Evolutionary conservation across 1,140 invertebrate genomes (phyloP).

Genomic region (Daktulosphaira vitifoliae): DNA sequence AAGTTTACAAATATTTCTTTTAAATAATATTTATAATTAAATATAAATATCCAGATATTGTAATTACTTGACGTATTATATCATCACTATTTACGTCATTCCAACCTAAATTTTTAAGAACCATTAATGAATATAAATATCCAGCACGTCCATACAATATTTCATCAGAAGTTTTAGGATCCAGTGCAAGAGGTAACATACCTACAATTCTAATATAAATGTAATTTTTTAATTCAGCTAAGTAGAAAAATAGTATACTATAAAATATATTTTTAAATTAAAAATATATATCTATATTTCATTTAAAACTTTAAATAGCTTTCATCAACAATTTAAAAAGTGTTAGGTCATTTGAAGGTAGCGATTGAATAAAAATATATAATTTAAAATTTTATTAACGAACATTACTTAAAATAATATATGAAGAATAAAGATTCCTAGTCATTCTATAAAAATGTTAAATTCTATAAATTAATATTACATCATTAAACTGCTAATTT

Average conservation of each 20-base stretch:
- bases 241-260: no score
- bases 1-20: slow-evolving; percentile 30
- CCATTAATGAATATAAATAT: slow-evolving; percentile 69
- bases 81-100: slow-evolving; percentile 44
- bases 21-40: not conserved
- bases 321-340: not conserved
- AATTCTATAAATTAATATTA: no score
- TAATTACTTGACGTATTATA: slow-evolving; percentile 46
- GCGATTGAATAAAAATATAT: no score
- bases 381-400: no score
- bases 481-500: no score
- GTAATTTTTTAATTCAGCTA: no score
- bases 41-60: slow-evolving; percentile 1
- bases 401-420: no score
- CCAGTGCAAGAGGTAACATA: not conserved
- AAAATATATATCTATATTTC: no score
- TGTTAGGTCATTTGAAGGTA: no score
- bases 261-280: no score
- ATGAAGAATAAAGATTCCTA: no score
- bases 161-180: slow-evolving; percentile 61
- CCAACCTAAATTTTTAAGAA: slow-evolving; percentile 56
- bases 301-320: not conserved
- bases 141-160: slow-evolving; percentile 75
- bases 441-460: no score
- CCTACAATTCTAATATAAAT: not conserved